phyloP scores from a whole-genome alignment of 2,888 invertebrate genomes.

The Linnaemya vulpina region DNA sequence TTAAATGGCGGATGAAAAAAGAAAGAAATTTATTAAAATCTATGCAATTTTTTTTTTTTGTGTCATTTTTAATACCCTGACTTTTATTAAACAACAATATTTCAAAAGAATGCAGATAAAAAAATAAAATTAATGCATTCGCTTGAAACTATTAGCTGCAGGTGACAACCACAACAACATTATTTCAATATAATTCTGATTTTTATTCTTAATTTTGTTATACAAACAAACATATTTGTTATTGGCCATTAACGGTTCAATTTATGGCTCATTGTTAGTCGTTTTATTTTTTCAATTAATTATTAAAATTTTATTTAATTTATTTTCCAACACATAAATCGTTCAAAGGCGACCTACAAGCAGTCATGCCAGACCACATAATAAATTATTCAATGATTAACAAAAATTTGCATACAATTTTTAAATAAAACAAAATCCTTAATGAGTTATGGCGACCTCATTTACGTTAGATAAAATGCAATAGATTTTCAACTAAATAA shows the following conservation, averaged over 20 bases:
- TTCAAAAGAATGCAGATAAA: constrained; percentile 17
- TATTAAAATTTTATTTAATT: not conserved
- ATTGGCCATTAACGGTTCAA: constrained; percentile 47
- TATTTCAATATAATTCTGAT: constrained; percentile 33
- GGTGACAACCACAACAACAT: constrained; percentile 47
- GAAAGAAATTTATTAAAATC: not conserved
- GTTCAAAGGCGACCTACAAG: constrained; percentile 3
- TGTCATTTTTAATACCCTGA: constrained; percentile 19
- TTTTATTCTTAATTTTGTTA: not conserved
- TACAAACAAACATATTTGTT: constrained; percentile 28
- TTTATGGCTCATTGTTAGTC: constrained; percentile 22
- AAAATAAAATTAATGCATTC: constrained; percentile 19
- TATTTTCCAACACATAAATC: constrained; percentile 26
- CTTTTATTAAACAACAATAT: constrained; percentile 37
- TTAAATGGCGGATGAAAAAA: not conserved
- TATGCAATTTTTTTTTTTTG: constrained; percentile 1
- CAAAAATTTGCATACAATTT: not conserved
- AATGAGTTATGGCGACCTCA: not conserved
- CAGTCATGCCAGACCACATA: not conserved
- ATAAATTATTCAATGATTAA: not conserved
- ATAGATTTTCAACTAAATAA: not conserved
- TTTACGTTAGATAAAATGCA: not conserved
- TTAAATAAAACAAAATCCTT: not conserved
- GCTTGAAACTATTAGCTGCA: constrained; percentile 46
- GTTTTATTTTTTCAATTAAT: constrained; percentile 8